Evolutionary conservation across 1,140 invertebrate genomes (phyloP).

Genomic region (Ditylenchus dipsaci): DNA sequence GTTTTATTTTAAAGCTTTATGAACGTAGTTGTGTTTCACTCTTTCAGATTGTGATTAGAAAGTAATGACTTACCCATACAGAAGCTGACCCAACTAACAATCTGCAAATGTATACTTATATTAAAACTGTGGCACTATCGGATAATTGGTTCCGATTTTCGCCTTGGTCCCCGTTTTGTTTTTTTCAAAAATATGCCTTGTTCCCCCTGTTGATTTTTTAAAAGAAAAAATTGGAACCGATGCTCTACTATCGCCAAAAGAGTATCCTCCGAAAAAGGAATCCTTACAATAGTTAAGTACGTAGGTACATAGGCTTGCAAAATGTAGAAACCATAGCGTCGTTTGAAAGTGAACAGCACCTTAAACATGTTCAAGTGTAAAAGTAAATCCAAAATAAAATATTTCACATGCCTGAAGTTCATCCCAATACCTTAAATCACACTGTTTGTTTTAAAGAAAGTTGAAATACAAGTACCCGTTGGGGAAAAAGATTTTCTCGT

Average conservation of each 20-base stretch:
- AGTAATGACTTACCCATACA: constrained; percentile 44
- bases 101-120: too few species aligned
- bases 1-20: too few species aligned
- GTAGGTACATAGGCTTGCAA: constrained; percentile 57
- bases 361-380: constrained; percentile 40
- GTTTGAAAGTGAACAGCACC: constrained; percentile 54
- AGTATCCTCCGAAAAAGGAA: too few species aligned
- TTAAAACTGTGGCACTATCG: too few species aligned
- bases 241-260: too few species aligned
- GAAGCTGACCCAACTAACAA: constrained; percentile 48
- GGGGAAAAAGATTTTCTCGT: constrained; percentile 31
- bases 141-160: too few species aligned
- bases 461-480: constrained; percentile 5
- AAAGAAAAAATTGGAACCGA: too few species aligned
- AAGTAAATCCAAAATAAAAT: constrained; percentile 3
- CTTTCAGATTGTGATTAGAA: too few species aligned
- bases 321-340: constrained; percentile 57
- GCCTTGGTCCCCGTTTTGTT: too few species aligned
- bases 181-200: too few species aligned
- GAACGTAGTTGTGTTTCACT: too few species aligned
- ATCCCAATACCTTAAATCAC: constrained; percentile 50
- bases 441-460: constrained; percentile 2
- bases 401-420: constrained; percentile 39
- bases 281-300: constrained; percentile 48
- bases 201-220: too few species aligned